Evolutionary conservation across 2,113 vertebrate species (phyloP).

Genomic region (Atlantisia rogersi): DNA sequence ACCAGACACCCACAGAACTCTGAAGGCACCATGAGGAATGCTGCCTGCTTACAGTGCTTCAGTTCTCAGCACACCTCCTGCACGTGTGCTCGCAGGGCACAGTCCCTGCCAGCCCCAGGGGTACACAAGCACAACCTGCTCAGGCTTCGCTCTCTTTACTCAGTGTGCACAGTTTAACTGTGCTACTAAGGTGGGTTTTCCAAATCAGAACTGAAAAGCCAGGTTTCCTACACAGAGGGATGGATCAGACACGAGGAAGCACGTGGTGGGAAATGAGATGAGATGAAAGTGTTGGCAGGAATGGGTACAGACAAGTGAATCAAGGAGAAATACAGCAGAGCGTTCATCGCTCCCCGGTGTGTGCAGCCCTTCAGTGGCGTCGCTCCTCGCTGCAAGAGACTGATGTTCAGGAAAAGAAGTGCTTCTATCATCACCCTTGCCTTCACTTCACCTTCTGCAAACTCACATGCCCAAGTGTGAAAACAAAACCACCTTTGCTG

Average conservation of each 20-base stretch:
- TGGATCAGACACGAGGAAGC: background rate
- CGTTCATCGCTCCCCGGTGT: rapidly evolving
- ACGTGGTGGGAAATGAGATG: background rate
- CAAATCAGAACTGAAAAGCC: background rate
- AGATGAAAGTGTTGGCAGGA: background rate
- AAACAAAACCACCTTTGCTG: background rate
- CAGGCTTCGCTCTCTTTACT: background rate
- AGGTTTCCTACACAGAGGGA: background rate
- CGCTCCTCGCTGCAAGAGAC: background rate
- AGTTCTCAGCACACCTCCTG: too few relatives aligned
- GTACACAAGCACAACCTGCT: background rate
- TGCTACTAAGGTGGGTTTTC: background rate
- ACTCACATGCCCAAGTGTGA: background rate
- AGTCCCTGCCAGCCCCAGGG: background rate
- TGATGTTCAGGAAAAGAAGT: rapidly evolving
- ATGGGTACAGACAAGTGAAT: background rate
- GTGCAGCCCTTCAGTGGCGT: background rate
- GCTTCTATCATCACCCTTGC: background rate
- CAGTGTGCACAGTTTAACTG: rapidly evolving
- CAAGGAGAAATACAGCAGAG: background rate
- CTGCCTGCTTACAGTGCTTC: background rate
- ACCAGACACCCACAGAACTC: background rate
- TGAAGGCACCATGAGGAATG: rapidly evolving
- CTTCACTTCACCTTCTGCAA: background rate
- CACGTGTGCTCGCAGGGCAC: background rate